Evolutionary conservation across 2,113 vertebrate species (phyloP).

Genomic region (Diphyllodes magnificus): DNA sequence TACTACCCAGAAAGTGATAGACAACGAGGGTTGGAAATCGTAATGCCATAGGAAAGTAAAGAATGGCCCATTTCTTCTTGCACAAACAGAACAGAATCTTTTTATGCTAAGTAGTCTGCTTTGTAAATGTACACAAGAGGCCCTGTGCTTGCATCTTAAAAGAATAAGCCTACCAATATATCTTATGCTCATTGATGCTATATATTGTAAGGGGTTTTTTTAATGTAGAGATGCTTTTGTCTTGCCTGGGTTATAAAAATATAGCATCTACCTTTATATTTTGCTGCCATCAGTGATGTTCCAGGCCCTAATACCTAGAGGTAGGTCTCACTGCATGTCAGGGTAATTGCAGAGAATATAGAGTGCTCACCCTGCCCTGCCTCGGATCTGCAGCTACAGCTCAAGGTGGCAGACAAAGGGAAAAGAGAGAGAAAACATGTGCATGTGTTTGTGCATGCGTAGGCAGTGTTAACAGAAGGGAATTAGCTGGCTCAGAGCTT

Average conservation of each 20-base stretch:
- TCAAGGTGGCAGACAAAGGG: background rate
- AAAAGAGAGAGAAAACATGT: background rate
- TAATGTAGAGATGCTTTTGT: background rate
- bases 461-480: background rate
- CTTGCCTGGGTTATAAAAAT: background rate
- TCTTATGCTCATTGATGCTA: background rate
- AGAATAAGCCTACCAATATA: background rate
- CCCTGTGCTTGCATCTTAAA: background rate
- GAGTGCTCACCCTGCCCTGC: background rate
- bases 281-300: background rate
- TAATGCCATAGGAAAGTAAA: background rate
- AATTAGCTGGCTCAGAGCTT: conserved; percentile 1
- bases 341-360: background rate
- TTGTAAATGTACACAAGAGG: background rate
- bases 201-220: background rate
- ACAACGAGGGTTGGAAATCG: background rate
- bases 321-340: background rate
- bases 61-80: background rate
- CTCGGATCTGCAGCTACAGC: background rate
- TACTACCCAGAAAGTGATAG: background rate
- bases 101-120: background rate
- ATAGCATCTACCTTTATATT: background rate
- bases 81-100: background rate
- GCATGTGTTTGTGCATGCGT: background rate
- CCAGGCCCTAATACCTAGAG: background rate